Percentiles rank a stretch among this genome's conserved stretches.
These are phyloP conservation scores for Protobothrops flavoviridis DNA, from an alignment of 2,113 vertebrate genomes.

Conservation along the genomic window DNA sequence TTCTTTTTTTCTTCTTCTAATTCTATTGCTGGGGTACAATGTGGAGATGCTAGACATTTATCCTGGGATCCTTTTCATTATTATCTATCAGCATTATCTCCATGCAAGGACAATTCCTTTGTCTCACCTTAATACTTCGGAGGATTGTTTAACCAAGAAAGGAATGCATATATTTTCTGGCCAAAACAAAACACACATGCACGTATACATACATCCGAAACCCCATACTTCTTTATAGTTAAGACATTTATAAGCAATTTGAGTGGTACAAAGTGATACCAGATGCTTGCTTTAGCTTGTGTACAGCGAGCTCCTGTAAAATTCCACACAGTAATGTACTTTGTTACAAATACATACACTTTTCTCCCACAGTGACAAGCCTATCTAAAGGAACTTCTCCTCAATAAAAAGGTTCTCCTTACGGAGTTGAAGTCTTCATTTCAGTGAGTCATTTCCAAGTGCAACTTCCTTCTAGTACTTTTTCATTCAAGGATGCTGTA, in stretches of 20 bases:
- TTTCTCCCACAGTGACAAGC: not conserved
- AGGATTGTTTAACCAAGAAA: not conserved
- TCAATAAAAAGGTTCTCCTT: not conserved
- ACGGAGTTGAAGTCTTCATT: not conserved
- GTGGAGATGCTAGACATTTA: not conserved
- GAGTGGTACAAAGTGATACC: not conserved
- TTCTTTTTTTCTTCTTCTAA: too few species aligned
- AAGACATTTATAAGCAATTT: not conserved
- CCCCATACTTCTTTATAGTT: not conserved
- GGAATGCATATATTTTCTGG: not conserved
- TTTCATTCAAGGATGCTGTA: not conserved
- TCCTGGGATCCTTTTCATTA: not conserved
- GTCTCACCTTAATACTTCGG: not conserved
- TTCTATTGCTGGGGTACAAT: not conserved
- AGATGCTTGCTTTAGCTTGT: not conserved
- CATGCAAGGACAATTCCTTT: not conserved
- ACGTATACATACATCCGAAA: not conserved
- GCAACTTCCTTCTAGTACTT: not conserved
- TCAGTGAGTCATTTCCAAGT: not conserved
- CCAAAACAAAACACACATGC: not conserved
- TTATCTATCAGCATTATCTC: not conserved
- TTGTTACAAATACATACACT: conserved; percentile 3
- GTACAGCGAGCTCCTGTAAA: not conserved
- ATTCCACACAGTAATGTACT: not conserved
- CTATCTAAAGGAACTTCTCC: not conserved